phyloP scores from a whole-genome alignment of 2,113 vertebrate genomes.

The Fregetta grallaria region DNA sequence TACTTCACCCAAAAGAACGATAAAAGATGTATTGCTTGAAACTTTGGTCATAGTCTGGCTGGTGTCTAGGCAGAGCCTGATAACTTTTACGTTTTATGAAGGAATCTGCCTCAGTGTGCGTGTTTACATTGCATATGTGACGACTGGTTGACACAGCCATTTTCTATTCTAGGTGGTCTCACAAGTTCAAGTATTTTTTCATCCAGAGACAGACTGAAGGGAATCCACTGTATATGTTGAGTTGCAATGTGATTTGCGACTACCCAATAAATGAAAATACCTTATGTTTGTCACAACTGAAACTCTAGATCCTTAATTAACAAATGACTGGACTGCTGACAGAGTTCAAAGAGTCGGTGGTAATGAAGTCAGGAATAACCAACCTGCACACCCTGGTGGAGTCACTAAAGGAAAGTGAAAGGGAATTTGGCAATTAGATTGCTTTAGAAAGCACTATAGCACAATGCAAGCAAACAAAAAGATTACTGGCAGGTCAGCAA shows the following conservation, averaged over 20 bases:
- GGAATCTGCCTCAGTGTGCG: neutral
- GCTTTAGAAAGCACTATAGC: neutral
- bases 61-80: slow-evolving; percentile 11
- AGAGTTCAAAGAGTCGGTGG: neutral
- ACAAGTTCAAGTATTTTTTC: neutral
- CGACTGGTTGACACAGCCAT: neutral
- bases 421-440: neutral
- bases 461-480: neutral
- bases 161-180: slow-evolving; percentile 42
- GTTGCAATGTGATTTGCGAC: neutral
- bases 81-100: neutral
- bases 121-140: neutral
- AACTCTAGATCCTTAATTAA: neutral
- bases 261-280: neutral
- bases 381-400: neutral
- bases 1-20: slow-evolving; percentile 8
- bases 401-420: neutral
- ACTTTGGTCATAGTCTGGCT: neutral
- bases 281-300: neutral
- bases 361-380: neutral
- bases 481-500: neutral
- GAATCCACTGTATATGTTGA: neutral
- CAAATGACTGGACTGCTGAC: neutral
- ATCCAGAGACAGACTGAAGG: neutral
- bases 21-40: slow-evolving; percentile 35